Percentiles rank a stretch among this genome's conserved stretches.
Evolutionary conservation across 1,140 invertebrate species (phyloP).

Genomic region (Pteromalus puparum): DNA sequence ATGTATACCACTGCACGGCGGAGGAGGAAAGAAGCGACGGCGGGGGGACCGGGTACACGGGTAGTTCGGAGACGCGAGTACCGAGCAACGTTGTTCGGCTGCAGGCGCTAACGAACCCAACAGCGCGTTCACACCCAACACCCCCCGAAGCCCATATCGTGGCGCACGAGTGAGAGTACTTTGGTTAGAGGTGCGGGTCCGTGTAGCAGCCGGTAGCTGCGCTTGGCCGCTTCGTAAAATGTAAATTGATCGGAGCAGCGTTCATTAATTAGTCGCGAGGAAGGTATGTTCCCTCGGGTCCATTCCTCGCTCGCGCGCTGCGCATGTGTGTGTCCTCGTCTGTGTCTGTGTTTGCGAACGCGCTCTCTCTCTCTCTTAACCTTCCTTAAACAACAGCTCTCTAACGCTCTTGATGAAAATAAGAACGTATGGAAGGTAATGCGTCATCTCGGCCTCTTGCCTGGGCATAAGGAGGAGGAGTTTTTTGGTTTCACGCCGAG

Average conservation of each 20-base stretch:
- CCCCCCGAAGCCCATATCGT: not conserved
- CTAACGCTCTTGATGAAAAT: no score
- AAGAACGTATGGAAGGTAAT: no score
- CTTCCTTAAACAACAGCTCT: no score
- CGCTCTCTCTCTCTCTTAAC: not conserved
- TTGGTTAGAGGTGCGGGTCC: not conserved
- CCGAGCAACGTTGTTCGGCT: not conserved
- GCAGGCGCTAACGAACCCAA: conserved; percentile 19
- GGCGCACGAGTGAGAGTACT: conserved; percentile 5
- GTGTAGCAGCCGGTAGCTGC: conserved; percentile 8
- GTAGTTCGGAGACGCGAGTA: not conserved
- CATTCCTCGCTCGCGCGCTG: not conserved
- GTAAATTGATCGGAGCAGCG: conserved; percentile 65
- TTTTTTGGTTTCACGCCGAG: no score
- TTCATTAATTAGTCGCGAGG: conserved; percentile 68
- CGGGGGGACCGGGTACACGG: no score
- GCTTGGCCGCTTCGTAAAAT: conserved; percentile 60
- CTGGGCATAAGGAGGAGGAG: no score
- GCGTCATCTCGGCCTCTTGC: no score
- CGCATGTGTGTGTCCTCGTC: not conserved
- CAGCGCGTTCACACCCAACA: not conserved
- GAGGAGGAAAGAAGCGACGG: not conserved
- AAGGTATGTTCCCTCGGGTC: conserved; percentile 58
- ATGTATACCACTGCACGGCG: not conserved
- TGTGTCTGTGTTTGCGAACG: not conserved